Percentiles rank a stretch among this genome's conserved stretches.
These are phyloP conservation scores for Eunapius fragilis DNA, from an alignment of 37 sponge, comb jelly and placozoan species.

Conservation along the genomic window DNA sequence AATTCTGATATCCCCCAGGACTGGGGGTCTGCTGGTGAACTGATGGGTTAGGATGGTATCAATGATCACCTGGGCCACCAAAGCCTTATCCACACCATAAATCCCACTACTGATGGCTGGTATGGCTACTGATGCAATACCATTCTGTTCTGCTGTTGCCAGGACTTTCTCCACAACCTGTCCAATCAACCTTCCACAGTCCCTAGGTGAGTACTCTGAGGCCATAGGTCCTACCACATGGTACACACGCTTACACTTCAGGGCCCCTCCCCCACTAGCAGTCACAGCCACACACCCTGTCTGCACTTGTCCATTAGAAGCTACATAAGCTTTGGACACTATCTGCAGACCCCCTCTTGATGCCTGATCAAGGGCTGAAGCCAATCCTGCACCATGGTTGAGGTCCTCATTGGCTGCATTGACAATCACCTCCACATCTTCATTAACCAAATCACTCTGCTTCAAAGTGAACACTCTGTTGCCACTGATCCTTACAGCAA, in stretches of 20 bases:
- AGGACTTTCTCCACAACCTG: conserved; percentile 32
- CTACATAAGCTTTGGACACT: conserved; percentile 17
- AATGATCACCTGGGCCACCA: conserved; percentile 29
- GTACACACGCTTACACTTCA: conserved; percentile 54
- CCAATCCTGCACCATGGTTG: conserved; percentile 68
- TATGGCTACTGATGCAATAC: conserved; percentile 51
- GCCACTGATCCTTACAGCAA: not conserved
- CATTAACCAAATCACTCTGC: conserved; percentile 60
- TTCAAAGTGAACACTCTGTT: conserved; percentile 54
- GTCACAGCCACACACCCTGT: conserved; percentile 62
- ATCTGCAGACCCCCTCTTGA: conserved; percentile 47
- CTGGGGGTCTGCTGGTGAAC: conserved; percentile 21
- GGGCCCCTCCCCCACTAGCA: conserved; percentile 53
- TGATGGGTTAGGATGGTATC: conserved; percentile 35
- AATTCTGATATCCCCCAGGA: conserved; percentile 67
- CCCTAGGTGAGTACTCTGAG: not conserved
- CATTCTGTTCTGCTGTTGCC: conserved; percentile 25
- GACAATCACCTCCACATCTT: conserved; percentile 71
- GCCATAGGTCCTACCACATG: conserved; percentile 79
- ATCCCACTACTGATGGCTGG: conserved; percentile 81
- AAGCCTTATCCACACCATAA: conserved; percentile 59
- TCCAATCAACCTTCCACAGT: conserved; percentile 31
- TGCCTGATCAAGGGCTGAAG: conserved; percentile 67
- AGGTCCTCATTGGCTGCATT: conserved; percentile 74
- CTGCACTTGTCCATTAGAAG: conserved; percentile 5